phyloP scores from a whole-genome alignment of 2,797 vertebrate species.

The Hafferia zeledoni region DNA sequence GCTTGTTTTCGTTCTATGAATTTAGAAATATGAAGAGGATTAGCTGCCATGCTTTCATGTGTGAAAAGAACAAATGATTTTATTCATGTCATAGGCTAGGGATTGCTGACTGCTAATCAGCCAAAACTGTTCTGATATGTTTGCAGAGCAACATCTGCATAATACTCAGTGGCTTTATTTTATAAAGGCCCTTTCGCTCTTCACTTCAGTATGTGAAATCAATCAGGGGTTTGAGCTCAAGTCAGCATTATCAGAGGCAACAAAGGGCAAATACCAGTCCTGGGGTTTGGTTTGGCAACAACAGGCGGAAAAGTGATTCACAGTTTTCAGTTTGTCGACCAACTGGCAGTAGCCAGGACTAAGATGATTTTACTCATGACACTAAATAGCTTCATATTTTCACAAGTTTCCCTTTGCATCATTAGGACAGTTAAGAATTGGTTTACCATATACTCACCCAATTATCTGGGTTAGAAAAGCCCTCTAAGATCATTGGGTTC shows the following conservation, averaged over 20 bases:
- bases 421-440: not conserved
- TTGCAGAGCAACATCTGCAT: conserved; percentile 55
- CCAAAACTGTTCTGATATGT: conserved; percentile 32
- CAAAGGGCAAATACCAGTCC: conserved; percentile 34
- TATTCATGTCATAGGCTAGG: conserved; percentile 23
- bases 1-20: conserved; percentile 9
- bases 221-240: conserved; percentile 39
- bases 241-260: conserved; percentile 55
- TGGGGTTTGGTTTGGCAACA: conserved; percentile 11
- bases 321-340: not conserved
- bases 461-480: not conserved
- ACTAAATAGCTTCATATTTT: not conserved
- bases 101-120: conserved; percentile 57
- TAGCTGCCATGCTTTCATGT: conserved; percentile 44
- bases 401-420: not conserved
- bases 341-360: not conserved
- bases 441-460: not conserved
- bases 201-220: conserved; percentile 51
- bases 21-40: conserved; percentile 47
- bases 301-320: conserved; percentile 13
- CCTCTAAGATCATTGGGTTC: not conserved
- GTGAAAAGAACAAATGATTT: conserved; percentile 60
- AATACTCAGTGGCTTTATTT: conserved; percentile 55
- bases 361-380: not conserved
- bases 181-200: conserved; percentile 41